These are phyloP conservation scores for Meteorus colon DNA, from an alignment of 2,888 invertebrate genomes.

Conservation along the genomic window DNA sequence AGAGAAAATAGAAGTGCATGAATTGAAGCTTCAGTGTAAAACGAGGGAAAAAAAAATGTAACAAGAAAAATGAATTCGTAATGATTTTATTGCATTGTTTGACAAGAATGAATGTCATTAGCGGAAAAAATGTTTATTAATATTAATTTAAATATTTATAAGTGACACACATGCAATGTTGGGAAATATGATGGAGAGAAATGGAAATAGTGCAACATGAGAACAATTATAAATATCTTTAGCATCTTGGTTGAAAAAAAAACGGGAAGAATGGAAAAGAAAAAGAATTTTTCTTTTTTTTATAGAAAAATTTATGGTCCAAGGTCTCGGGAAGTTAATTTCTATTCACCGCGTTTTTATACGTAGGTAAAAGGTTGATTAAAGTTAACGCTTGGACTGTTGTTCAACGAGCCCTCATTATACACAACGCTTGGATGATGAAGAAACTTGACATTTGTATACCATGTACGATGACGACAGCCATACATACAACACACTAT, in stretches of 20 bases:
- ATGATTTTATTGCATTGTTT: not conserved
- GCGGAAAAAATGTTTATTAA: not conserved
- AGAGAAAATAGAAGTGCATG: not conserved
- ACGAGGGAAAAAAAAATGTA: not conserved
- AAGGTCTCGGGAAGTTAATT: slow-evolving; percentile 2
- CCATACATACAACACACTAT: not conserved
- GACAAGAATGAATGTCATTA: not conserved
- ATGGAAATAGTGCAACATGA: not conserved
- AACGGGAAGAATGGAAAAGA: not conserved
- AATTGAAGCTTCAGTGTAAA: not conserved
- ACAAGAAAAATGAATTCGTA: not conserved
- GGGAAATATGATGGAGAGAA: not conserved
- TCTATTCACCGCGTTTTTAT: not conserved
- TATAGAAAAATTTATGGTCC: not conserved
- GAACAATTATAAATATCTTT: not conserved
- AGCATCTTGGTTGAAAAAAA: not conserved
- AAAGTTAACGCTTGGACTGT: slow-evolving; percentile 26
- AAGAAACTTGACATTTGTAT: slow-evolving; percentile 12
- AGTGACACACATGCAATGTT: slow-evolving; percentile 5
- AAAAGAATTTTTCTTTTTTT: not conserved
- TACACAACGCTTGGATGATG: slow-evolving; percentile 15
- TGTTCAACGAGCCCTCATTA: slow-evolving; percentile 23
- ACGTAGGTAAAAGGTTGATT: slow-evolving; percentile 17
- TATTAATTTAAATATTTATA: not conserved
- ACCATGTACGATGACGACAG: not conserved